Conservation (phyloP, 2,113 vertebrate genomes). For the Tyto alba region DNA sequence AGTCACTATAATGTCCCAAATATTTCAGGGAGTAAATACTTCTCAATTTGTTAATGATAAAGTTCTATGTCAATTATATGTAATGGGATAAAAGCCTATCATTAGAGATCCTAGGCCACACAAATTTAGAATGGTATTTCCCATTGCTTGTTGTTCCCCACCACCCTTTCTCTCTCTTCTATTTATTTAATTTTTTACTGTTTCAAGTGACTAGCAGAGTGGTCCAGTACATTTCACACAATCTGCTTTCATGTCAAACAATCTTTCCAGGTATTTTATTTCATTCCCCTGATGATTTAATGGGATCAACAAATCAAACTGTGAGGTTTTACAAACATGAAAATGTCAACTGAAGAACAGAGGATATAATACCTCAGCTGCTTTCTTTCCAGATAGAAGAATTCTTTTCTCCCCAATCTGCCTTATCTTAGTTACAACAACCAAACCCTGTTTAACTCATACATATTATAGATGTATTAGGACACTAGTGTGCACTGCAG, state of each 20-base stretch:
- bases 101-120: slow-evolving; percentile 58
- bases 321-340: slow-evolving; percentile 53
- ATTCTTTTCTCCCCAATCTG: neutral
- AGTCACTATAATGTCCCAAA: slow-evolving; percentile 72
- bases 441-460: neutral
- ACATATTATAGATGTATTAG: neutral
- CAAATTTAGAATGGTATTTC: slow-evolving; percentile 68
- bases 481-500: neutral
- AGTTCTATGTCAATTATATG: slow-evolving; percentile 76
- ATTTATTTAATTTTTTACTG: slow-evolving; percentile 19
- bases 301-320: slow-evolving; percentile 61
- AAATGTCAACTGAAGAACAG: slow-evolving; percentile 58
- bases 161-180: neutral
- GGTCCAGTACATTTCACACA: slow-evolving; percentile 24
- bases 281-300: slow-evolving; percentile 45
- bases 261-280: slow-evolving; percentile 49
- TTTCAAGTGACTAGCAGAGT: slow-evolving; percentile 7
- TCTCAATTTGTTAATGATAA: slow-evolving; percentile 80
- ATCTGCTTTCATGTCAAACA: slow-evolving; percentile 7
- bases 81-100: slow-evolving; percentile 77
- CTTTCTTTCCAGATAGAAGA: neutral
- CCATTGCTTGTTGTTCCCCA: slow-evolving; percentile 6
- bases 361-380: neutral
- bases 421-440: neutral
- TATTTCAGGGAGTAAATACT: slow-evolving; percentile 72